Conservation (phyloP, 1,140 invertebrate species). For the Zophobas atratus region DNA sequence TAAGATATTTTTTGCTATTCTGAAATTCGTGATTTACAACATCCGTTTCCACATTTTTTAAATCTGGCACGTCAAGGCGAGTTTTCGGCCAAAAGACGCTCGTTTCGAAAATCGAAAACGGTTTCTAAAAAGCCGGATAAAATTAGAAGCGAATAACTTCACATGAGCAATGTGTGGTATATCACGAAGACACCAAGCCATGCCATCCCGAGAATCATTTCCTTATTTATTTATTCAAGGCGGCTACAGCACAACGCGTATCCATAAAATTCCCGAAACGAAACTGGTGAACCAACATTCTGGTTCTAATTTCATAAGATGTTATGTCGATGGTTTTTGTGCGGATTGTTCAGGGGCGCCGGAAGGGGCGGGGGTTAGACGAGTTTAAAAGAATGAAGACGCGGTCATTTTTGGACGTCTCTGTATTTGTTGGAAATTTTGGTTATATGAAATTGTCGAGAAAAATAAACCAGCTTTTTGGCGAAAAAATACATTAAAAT, state of each 20-base stretch:
- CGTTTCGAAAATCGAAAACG: neutral
- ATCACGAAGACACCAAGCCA: constrained; percentile 45
- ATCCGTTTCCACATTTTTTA: constrained; percentile 22
- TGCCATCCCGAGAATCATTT: constrained; percentile 60
- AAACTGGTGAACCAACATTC: constrained; percentile 53
- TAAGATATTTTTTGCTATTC: constrained; percentile 44
- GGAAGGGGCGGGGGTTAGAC: too few species aligned
- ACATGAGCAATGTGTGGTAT: constrained; percentile 54
- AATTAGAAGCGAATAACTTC: constrained; percentile 46
- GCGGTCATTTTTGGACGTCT: too few species aligned
- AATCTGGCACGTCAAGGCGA: neutral
- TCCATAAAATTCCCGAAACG: constrained; percentile 57
- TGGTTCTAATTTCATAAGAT: constrained; percentile 1
- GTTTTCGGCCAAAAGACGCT: neutral
- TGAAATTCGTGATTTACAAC: constrained; percentile 41
- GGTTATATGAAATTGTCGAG: too few species aligned
- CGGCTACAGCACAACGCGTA: constrained; percentile 54
- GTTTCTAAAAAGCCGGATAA: constrained; percentile 26
- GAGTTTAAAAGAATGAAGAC: too few species aligned
- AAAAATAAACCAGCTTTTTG: too few species aligned
- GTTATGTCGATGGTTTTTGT: neutral
- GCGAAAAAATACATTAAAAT: too few species aligned
- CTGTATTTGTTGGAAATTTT: too few species aligned
- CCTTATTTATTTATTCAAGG: constrained; percentile 63
- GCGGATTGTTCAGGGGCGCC: too few species aligned